Evolutionary conservation across 2,888 invertebrate genomes (phyloP).

Genomic region (Blera fallax): DNA sequence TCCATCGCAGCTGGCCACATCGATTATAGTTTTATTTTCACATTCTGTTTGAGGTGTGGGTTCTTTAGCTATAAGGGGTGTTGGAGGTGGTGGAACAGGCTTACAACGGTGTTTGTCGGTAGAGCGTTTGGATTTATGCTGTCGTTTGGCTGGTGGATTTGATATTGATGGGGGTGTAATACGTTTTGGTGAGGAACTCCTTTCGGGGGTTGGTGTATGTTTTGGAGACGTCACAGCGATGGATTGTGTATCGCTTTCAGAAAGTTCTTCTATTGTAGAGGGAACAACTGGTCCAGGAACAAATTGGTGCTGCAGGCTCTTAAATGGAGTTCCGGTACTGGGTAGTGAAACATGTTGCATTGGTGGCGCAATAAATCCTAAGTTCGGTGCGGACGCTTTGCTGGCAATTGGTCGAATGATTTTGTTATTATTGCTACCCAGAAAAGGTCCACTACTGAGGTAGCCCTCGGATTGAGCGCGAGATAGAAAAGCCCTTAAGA

Average conservation of each 20-base stretch:
- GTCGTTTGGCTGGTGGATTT: conserved; percentile 36
- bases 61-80: conserved; percentile 73
- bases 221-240: conserved; percentile 58
- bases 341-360: conserved; percentile 74
- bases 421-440: conserved; percentile 75
- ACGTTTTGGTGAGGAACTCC: conserved; percentile 1
- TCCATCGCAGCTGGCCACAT: conserved; percentile 96
- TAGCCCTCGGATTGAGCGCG: conserved; percentile 82
- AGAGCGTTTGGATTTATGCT: conserved; percentile 57
- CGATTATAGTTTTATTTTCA: conserved; percentile 85
- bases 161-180: conserved; percentile 35
- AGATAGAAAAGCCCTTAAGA: conserved; percentile 83
- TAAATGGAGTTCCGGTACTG: conserved; percentile 75
- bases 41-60: conserved; percentile 67
- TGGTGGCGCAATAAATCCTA: conserved; percentile 79
- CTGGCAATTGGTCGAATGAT: conserved; percentile 85
- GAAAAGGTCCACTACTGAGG: conserved; percentile 73
- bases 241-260: conserved; percentile 62
- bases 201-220: conserved; percentile 12
- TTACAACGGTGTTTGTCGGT: conserved; percentile 45
- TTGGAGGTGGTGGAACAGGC: conserved; percentile 38
- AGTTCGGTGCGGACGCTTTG: conserved; percentile 79
- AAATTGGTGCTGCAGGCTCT: conserved; percentile 70
- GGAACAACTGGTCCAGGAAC: conserved; percentile 19
- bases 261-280: conserved; percentile 23